phyloP scores from a whole-genome alignment of 2,888 invertebrate species.

The Ophion ventricosus region DNA sequence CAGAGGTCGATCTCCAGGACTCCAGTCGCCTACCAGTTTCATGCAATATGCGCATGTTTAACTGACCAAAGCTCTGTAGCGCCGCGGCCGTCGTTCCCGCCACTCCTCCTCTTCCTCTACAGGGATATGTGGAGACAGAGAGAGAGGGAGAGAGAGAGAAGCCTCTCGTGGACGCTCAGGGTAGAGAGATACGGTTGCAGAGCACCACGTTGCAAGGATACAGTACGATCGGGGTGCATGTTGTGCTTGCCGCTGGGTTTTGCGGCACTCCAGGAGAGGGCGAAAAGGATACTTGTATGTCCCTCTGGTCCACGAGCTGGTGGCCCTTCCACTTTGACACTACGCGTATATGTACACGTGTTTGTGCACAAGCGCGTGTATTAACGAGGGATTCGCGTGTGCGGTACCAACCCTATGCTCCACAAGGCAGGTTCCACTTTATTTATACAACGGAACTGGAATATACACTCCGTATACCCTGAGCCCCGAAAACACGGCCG shows the following conservation, averaged over 20 bases:
- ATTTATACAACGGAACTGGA: conserved; percentile 50
- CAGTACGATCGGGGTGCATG: conserved; percentile 47
- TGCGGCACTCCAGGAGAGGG: conserved; percentile 50
- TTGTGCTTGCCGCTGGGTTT: conserved; percentile 33
- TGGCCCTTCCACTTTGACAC: conserved; percentile 15
- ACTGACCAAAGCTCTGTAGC: conserved; percentile 81
- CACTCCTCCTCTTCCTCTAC: conserved; percentile 62
- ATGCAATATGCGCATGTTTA: conserved; percentile 84
- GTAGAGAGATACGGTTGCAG: conserved; percentile 43
- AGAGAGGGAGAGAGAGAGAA: conserved; percentile 1
- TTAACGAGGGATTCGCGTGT: conserved; percentile 26
- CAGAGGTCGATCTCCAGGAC: conserved; percentile 81
- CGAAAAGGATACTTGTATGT: conserved; percentile 44
- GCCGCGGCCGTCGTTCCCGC: conserved; percentile 70
- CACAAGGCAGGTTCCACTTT: conserved; percentile 51
- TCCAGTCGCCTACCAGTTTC: conserved; percentile 81
- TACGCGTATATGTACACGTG: background rate
- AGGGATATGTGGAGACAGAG: conserved; percentile 61
- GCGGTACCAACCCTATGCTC: conserved; percentile 29
- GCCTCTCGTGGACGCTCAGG: conserved; percentile 25
- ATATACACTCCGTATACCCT: background rate
- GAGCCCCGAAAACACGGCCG: conserved; percentile 16
- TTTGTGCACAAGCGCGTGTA: conserved; percentile 17
- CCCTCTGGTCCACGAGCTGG: conserved; percentile 33
- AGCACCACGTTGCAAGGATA: conserved; percentile 47